Conservation (phyloP, 2,113 vertebrate species). For the Nothoprocta pentlandii region DNA sequence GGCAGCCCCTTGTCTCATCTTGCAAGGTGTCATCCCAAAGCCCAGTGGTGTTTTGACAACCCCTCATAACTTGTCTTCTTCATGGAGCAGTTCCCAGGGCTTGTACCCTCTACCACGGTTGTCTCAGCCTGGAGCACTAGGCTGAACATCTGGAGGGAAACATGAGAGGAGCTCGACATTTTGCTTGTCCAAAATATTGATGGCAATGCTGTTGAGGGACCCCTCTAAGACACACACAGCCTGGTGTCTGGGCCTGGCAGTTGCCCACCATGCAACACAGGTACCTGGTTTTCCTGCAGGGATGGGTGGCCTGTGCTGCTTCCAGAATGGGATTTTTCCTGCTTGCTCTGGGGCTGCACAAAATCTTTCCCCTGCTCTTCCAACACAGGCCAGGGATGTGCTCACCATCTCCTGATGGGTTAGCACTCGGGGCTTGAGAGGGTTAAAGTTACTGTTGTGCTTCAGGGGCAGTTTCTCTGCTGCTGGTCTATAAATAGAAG, state of each 20-base stretch:
- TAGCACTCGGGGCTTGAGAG: not conserved
- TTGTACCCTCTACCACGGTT: not conserved
- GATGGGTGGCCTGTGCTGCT: not conserved
- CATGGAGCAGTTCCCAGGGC: not conserved
- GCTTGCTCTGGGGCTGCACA: not conserved
- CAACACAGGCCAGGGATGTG: not conserved
- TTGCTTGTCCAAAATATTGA: not conserved
- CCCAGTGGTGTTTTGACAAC: not conserved
- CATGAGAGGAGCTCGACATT: not conserved
- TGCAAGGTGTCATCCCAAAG: too few species aligned
- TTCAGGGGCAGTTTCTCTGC: constrained; percentile 44
- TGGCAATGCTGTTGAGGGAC: not conserved
- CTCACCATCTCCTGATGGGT: not conserved
- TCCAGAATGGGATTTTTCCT: not conserved
- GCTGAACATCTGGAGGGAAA: not conserved
- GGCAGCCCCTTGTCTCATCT: not conserved
- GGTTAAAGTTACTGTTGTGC: constrained; percentile 34
- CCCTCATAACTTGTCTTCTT: not conserved
- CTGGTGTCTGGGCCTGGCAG: not conserved
- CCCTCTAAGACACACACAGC: not conserved
- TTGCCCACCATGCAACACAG: not conserved
- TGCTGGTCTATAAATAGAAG: constrained; percentile 71
- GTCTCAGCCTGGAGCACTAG: not conserved
- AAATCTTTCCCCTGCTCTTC: not conserved
- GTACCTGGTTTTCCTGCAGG: not conserved